A percentile compares a stretch with the other conserved stretches of the same genome.
These are phyloP conservation scores for Corvus hawaiiensis DNA, from an alignment of 2,113 vertebrate genomes.

Conservation along the genomic window DNA sequence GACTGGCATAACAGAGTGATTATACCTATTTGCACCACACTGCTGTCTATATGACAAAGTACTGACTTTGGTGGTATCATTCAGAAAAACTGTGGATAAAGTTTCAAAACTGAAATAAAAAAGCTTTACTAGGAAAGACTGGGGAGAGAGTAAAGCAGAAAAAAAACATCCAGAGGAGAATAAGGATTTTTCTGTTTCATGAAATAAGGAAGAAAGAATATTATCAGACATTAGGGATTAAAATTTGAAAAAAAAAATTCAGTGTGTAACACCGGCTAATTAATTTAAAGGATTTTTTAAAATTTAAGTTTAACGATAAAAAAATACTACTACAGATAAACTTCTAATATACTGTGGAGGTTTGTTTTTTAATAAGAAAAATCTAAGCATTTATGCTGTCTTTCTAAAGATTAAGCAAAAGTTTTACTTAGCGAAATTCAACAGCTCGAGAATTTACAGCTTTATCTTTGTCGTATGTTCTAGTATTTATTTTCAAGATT, in stretches of 20 bases:
- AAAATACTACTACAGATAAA: not conserved
- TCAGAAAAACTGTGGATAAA: not conserved
- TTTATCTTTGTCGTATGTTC: not conserved
- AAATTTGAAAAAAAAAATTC: not conserved
- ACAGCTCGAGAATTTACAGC: not conserved
- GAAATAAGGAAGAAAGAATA: not conserved
- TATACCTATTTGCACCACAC: not conserved
- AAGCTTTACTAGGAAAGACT: not conserved
- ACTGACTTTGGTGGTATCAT: not conserved
- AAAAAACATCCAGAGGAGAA: not conserved
- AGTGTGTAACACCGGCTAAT: not conserved
- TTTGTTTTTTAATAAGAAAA: not conserved
- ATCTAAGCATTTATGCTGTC: not conserved
- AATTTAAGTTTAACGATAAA: not conserved
- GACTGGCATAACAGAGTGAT: not conserved
- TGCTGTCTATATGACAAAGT: not conserved
- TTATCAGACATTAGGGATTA: not conserved
- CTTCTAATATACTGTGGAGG: not conserved
- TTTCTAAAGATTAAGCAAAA: not conserved
- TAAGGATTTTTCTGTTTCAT: not conserved
- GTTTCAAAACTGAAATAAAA: not conserved
- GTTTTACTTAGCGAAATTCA: not conserved
- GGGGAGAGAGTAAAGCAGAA: not conserved
- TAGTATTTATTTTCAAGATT: not conserved
- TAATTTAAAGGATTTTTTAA: not conserved